Base-by-base conservation (phyloP, 2,888 invertebrate species). In the Nasonia oneida region DNA sequence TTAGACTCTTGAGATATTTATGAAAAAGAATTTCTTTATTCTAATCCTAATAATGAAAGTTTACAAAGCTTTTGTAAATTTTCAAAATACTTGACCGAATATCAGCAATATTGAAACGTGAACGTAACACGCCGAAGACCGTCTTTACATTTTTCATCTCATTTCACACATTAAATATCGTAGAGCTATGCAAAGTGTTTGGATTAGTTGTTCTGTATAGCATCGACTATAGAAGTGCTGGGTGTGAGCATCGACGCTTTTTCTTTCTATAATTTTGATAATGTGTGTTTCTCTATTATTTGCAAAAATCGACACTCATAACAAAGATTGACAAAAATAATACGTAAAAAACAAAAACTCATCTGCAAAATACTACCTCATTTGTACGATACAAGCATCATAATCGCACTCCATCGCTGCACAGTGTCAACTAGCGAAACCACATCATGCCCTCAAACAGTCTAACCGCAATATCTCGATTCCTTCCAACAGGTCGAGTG, bases 401-500 rank as follows among this genome's bases (percentile, higher is more conserved):
- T 79, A 18, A 47, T 79, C 29, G 29, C 15, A 37, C 67, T 37
- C 8, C 18, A 64, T 67, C 47, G 42, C 47, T 50, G n/a, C 53
- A 37, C 75, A 50, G 53, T 53, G 50, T 73, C 39, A 37, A 61
- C 57, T 61, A 61, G 57, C 57, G 57, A 61, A 61, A 61, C n/a
- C 57, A 57, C 57, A 57, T n/a, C 29, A 67, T 10, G 12, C 33
- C n/a, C 14, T 67, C 33, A 67, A 67, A 29, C 12, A 67, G 14
- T 29, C 67, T 61, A 61, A 61, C 57, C 57, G 15, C 71, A 50
- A 37, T 29, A 29, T 33, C 14, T 67, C 67, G 15, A 29, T 79
- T 84, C 0, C 18, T 57, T 23, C 80, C 84, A 10, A 67, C 82
- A 92, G 92, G 92, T 88, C 90, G 92, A 76, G 92, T 91, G 91